Base-by-base conservation (phyloP, 37 sponge, comb jelly and placozoan genomes). In the Crambe crambe region DNA sequence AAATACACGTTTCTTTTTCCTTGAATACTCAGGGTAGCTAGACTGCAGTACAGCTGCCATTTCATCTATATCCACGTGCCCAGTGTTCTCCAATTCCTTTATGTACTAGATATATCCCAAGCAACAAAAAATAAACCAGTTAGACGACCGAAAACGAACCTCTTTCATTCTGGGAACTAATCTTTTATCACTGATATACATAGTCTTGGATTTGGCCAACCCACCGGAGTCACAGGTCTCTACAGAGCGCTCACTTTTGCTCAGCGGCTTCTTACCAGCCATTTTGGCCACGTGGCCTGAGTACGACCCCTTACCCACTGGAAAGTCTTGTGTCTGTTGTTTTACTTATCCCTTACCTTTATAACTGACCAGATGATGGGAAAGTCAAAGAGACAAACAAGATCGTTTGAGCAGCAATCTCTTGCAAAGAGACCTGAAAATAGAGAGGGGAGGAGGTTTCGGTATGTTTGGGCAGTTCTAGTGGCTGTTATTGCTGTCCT, bases 91-190 rank as follows among this genome's bases (percentile, higher is more conserved):
- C 32, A 10, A 58, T 38, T 43, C 63, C 10, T n/a, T 27, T 27
- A 82, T 35, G 38, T 82, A 82, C 83, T 81, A 47, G 51, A 47
- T 6, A 47, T 6, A 47, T 12, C n/a, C 23, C 3, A 58, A 9
- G 37, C n/a, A 1, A 18, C 8, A 30, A 42, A 70, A 70, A 34
- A 36, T 25, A 70, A 2, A 20, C 5, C 37, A 31, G 4, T n/a
- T n/a, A 5, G 4, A 60, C 17, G 5, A 68, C 40, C 6, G 37
- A 10, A 27, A 42, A 18, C 71, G 26, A 70, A 85, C 90, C 81
- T 84, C 71, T 66, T 85, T 89, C n/a, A 89, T 89, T 51, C 90
- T 72, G 10, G 90, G 87, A 31, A 80, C 51, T 6, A 89, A 51
- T 39, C 44, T 74, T 54, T 58, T 84, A 41, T 89, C 90, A 47